Evolutionary conservation across 1,140 invertebrate species (phyloP).

Genomic region (Drosophila pallidifrons): DNA sequence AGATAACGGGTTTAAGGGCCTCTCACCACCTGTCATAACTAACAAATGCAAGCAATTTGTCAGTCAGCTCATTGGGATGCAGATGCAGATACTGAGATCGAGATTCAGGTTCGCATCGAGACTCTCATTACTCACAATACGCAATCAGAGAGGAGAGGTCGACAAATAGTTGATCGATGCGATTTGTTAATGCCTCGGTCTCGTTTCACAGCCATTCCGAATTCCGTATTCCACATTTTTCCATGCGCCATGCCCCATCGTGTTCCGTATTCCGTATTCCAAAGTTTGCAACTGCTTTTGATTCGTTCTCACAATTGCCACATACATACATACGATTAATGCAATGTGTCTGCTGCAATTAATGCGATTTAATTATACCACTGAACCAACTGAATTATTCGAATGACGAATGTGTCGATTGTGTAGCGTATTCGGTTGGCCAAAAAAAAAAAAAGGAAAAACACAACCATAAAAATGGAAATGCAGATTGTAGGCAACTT

Average conservation of each 20-base stretch:
- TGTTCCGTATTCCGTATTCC: conserved; percentile 30
- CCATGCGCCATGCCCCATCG: not conserved
- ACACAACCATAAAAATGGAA: conserved; percentile 52
- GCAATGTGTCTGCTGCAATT: conserved; percentile 53
- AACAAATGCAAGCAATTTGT: conserved; percentile 47
- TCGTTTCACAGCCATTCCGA: conserved; percentile 21
- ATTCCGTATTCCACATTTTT: conserved; percentile 27
- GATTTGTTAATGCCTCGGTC: conserved; percentile 55
- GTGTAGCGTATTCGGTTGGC: conserved; percentile 27
- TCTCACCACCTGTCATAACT: conserved; percentile 30
- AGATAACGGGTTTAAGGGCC: conserved; percentile 6
- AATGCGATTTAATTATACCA: conserved; percentile 66
- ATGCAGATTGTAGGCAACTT: conserved; percentile 51
- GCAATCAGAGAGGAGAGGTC: conserved; percentile 23
- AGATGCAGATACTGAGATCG: not conserved
- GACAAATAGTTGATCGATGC: conserved; percentile 51
- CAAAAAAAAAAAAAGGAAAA: not conserved
- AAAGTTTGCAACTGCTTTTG: conserved; percentile 38
- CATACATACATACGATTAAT: conserved; percentile 60
- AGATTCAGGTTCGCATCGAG: conserved; percentile 4
- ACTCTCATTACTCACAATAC: conserved; percentile 27
- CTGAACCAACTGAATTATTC: not conserved
- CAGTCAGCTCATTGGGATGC: conserved; percentile 15
- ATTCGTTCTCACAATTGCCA: conserved; percentile 66
- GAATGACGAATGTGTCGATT: conserved; percentile 20